Base-by-base conservation (phyloP, 2,113 vertebrate genomes). In the Prionailurus viverrinus region DNA sequence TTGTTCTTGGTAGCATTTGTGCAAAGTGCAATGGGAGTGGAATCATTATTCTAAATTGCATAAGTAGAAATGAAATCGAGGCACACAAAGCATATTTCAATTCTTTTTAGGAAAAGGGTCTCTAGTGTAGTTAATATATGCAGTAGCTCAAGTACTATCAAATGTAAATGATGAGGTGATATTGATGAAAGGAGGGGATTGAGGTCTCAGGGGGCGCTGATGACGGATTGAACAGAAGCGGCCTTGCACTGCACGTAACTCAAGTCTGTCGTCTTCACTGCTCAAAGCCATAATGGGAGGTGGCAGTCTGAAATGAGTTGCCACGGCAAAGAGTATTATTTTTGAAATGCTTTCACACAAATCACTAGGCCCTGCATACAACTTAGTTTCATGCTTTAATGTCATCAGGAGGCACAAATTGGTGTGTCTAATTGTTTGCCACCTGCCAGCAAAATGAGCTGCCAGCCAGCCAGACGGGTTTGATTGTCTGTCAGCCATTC, bases 301-400 rank as follows among this genome's bases (percentile, higher is more conserved):
- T 99, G 99, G 99, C 99, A 99, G 99, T 99, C 98, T 99, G 99
- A 99, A 99, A 99, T 99, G 99, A 99, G 99, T 99, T 99, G 99
- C 99, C 99, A 98, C 98, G 98, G 99, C 99, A 99, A 99, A 99
- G 99, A 99, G 99, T 99, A 99, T 99, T 99, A 99, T 99, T 99
- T 99, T 99, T 99, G 99, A 99, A 99, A 99, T 99, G 99, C 99
- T 99, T 99, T 99, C 99, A 99, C 99, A 99, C 99, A 99, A 99
- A 99, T 99, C 99, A 99, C 99, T 99, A 99, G 99, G 99, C 98
- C 99, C 99, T 98, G 99, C 99, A 99, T 99, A 99, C 99, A 99
- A 99, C 99, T 99, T 99, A 99, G 99, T 99, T 99, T 99, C 99
- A 99, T 99, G 99, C 99, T 99, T 99, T 99, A 99, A 99, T 99